Evolutionary conservation across 2,113 vertebrate genomes (phyloP), one percentile per base, ranked within the genome.

Genomic region (Varanus komodoensis): DNA sequence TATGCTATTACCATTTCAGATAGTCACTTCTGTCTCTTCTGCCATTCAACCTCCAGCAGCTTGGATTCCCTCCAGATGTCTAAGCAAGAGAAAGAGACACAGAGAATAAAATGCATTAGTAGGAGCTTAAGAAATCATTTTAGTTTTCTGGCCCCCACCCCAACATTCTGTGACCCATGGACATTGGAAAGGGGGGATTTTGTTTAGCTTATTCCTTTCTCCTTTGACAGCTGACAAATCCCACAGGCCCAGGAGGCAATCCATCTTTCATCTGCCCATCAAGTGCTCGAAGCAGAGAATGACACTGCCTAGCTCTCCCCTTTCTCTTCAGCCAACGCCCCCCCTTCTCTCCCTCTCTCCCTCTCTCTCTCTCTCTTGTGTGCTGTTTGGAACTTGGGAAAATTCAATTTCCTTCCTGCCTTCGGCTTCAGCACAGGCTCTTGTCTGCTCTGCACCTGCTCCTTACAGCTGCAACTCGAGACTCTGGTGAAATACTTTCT

Each of bases 331-430:
- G 44, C 61, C 87, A 88, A 68, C 90, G 87, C 71, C 11, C 87
- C 67, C 23, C 34, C 94, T 92, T 29, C 50, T 48, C 15, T 74
- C 90, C 85, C 71, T 90, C 25, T 61, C 29, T 92, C 92, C 93
- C 75, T 68, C 48, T n/a, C 64, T 91, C 93, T 91, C 6, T 2
- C 15, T 50, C 94, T 95, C 93, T 95, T 2, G 3, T 79, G 74
- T 25, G 92, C 95, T 94, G 94, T 94, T 95, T 96, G 96, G 95
- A 96, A 94, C 97, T 95, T 97, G 96, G 96, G 96, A 97, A 97
- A 97, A 98, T 96, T 94, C 25, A 80, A 93, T 97, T 97, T 97
- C 97, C 97, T 97, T 97, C 97, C 97, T 97, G 96, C 95, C 96
- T 96, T 71, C 94, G 77, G 96, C 95, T 92, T 96, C 94, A 91